Conservation (phyloP, 2,888 invertebrate genomes). For the Tetheella fluctuosa region DNA sequence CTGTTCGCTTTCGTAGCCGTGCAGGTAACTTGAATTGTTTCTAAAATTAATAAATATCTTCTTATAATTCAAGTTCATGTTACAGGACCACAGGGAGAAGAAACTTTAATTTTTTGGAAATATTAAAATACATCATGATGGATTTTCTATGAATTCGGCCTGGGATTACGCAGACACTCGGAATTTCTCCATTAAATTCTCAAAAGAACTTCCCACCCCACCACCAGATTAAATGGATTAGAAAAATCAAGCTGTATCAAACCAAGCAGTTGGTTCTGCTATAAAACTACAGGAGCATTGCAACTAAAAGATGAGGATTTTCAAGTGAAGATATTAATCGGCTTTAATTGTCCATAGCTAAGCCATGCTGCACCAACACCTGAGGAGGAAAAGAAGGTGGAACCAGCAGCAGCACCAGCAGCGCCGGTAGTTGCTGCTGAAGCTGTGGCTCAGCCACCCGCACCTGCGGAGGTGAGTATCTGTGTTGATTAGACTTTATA, state of each 20-base stretch:
- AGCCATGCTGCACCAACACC: slow-evolving; percentile 54
- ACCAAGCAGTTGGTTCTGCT: no score
- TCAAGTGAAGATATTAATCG: background rate
- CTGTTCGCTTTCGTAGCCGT: slow-evolving; percentile 67
- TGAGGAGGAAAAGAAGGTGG: slow-evolving; percentile 57
- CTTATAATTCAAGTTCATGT: no score
- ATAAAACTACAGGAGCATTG: no score
- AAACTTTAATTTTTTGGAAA: background rate
- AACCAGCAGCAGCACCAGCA: slow-evolving; percentile 21
- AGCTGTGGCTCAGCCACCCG: slow-evolving; percentile 21
- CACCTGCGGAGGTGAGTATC: slow-evolving; percentile 28
- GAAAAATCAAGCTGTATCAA: no score
- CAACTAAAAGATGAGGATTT: no score
- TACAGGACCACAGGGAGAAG: background rate
- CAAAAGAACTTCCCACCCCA: no score
- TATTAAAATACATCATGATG: no score
- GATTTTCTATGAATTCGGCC: no score
- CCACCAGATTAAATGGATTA: no score
- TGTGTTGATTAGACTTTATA: background rate
- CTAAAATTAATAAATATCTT: background rate
- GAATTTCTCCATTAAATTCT: no score
- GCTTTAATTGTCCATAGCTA: slow-evolving; percentile 37
- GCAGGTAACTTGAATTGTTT: slow-evolving; percentile 52
- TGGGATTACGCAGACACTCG: no score
- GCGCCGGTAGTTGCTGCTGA: slow-evolving; percentile 20